phyloP scores from a whole-genome alignment of 2,888 invertebrate species.

The Kuschelorhynchus macadamiae region DNA sequence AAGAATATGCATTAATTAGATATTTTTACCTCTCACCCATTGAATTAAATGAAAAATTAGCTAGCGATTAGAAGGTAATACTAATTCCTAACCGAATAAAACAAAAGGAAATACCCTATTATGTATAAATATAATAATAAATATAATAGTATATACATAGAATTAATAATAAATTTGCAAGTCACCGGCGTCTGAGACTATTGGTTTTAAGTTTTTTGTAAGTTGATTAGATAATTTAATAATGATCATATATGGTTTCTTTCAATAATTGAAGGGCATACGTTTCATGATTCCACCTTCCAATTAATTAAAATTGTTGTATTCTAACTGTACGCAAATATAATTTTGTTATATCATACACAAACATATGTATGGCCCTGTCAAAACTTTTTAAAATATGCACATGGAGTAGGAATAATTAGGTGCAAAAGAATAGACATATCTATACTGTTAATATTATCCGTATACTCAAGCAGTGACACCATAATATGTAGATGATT shows the following conservation, averaged over 20 bases:
- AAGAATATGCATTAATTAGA: constrained; percentile 31
- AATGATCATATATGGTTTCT: neutral
- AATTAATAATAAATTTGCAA: neutral
- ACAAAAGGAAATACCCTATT: neutral
- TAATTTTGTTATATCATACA: too few species aligned
- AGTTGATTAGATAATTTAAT: neutral
- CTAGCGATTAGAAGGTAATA: neutral
- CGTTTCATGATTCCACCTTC: neutral
- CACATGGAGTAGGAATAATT: too few species aligned
- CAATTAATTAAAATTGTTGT: too few species aligned
- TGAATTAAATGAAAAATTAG: neutral
- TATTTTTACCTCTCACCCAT: constrained; percentile 31
- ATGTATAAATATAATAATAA: neutral
- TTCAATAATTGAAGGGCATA: neutral
- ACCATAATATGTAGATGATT: too few species aligned
- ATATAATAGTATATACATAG: neutral
- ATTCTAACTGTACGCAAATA: too few species aligned
- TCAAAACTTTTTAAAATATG: too few species aligned
- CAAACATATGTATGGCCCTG: too few species aligned
- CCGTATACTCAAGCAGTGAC: too few species aligned
- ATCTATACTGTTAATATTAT: too few species aligned
- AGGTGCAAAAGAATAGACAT: too few species aligned
- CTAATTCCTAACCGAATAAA: neutral
- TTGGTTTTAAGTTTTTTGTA: neutral
- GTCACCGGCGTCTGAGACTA: neutral